Conservation (phyloP, 37 sponge, comb jelly and placozoan species). For the Corticium candelabrum region DNA sequence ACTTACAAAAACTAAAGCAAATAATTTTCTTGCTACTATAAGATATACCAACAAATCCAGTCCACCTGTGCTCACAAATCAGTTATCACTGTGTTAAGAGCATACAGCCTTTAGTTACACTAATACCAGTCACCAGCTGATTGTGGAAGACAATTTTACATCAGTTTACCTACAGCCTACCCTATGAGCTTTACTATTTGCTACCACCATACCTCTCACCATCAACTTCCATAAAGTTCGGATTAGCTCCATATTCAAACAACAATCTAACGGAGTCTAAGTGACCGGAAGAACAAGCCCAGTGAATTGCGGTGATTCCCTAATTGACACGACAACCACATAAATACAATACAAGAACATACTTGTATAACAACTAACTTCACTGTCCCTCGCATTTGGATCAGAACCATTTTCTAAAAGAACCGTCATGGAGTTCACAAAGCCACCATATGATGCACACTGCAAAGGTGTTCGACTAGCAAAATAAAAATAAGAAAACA, state of each 20-base stretch:
- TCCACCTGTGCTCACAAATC: too few relatives aligned
- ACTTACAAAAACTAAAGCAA: too few relatives aligned
- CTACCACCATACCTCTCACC: slow-evolving; percentile 22
- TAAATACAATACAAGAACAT: too few relatives aligned
- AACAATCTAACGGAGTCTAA: slow-evolving; percentile 40
- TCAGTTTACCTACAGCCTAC: too few relatives aligned
- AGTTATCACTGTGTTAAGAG: too few relatives aligned
- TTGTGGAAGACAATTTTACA: too few relatives aligned
- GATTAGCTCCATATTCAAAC: slow-evolving; percentile 46
- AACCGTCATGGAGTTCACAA: slow-evolving; percentile 35
- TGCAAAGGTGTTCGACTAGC: slow-evolving; percentile 65
- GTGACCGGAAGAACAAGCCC: slow-evolving; percentile 68
- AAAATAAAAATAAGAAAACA: neutral
- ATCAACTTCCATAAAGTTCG: slow-evolving; percentile 56
- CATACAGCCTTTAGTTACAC: too few relatives aligned
- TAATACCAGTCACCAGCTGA: too few relatives aligned
- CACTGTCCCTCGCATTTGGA: slow-evolving; percentile 44
- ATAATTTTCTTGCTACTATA: too few relatives aligned
- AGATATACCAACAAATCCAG: too few relatives aligned
- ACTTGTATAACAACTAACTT: too few relatives aligned
- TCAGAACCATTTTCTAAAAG: slow-evolving; percentile 48
- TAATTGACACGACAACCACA: neutral
- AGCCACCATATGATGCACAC: slow-evolving; percentile 74
- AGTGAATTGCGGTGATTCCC: slow-evolving; percentile 79
- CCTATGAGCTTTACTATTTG: neutral